Percentiles rank a stretch among this genome's conserved stretches.
Evolutionary conservation across 2,888 invertebrate genomes (phyloP).

Genomic region (Barypeithes pellucidus): DNA sequence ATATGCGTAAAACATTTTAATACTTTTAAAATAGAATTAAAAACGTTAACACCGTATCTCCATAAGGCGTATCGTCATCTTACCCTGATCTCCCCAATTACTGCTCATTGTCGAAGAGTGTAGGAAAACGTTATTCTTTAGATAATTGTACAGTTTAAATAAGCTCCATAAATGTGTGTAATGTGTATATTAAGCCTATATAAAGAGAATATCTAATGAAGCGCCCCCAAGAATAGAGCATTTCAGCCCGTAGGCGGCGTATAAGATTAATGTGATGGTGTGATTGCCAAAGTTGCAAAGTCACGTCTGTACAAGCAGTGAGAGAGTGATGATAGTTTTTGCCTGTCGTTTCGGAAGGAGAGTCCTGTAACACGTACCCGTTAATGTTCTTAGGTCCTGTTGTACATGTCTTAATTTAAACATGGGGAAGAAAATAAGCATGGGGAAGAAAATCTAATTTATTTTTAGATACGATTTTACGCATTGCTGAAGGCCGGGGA

Average conservation of each 20-base stretch:
- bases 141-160: not conserved
- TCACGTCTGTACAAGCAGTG: conserved; percentile 64
- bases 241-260: conserved; percentile 41
- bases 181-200: conserved; percentile 35
- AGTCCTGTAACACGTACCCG: conserved; percentile 48
- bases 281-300: conserved; percentile 64
- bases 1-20: no score
- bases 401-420: conserved; percentile 47
- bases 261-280: conserved; percentile 63
- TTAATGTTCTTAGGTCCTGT: conserved; percentile 45
- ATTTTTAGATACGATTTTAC: not conserved
- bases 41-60: no score
- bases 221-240: conserved; percentile 38
- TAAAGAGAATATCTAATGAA: conserved; percentile 47
- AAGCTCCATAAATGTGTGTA: conserved; percentile 8
- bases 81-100: no score
- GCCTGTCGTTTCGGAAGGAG: conserved; percentile 51
- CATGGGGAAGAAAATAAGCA: conserved; percentile 14
- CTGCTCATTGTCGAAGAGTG: no score
- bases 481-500: not conserved
- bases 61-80: no score
- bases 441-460: conserved; percentile 10
- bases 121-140: not conserved
- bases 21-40: no score
- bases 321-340: conserved; percentile 63